These are phyloP conservation scores for Quadroppia sp. DNA, from an alignment of 2,888 invertebrate species.

Conservation along the genomic window DNA sequence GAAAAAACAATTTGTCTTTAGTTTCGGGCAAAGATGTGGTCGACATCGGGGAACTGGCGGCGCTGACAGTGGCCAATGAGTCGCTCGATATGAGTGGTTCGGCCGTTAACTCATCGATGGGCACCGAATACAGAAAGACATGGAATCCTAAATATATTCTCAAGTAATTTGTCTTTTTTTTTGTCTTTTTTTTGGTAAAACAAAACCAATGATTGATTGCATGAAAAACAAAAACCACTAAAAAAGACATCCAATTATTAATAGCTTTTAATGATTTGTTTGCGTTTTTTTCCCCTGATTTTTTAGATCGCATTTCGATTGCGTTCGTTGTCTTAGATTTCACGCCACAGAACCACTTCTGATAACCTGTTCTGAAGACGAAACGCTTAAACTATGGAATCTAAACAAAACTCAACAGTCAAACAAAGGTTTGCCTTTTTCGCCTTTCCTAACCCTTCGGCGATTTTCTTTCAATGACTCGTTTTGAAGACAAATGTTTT, in stretches of 20 bases:
- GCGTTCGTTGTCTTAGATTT: conserved; percentile 83
- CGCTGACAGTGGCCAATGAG: conserved; percentile 94
- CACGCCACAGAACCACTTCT: conserved; percentile 93
- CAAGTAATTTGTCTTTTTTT: conserved; percentile 45
- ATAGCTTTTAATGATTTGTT: neutral
- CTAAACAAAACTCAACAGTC: conserved; percentile 73
- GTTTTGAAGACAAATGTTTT: too few species aligned
- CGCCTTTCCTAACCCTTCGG: neutral
- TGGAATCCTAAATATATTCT: conserved; percentile 97
- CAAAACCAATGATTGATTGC: too few species aligned
- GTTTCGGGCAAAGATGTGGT: conserved; percentile 58
- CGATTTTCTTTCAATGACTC: neutral
- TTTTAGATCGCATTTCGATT: conserved; percentile 69
- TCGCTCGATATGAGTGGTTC: conserved; percentile 58
- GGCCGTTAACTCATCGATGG: conserved; percentile 5
- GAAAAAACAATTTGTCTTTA: too few species aligned
- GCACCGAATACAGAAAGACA: conserved; percentile 69
- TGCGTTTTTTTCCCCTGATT: neutral
- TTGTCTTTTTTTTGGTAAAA: neutral
- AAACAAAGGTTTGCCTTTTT: conserved; percentile 39
- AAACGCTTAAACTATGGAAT: conserved; percentile 98
- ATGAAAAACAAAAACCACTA: too few species aligned
- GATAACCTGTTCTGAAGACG: conserved; percentile 97
- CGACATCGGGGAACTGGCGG: conserved; percentile 89
- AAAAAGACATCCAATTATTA: neutral